A percentile compares a stretch with the other conserved stretches of the same genome.
phyloP scores from a whole-genome alignment of 2,113 vertebrate genomes.

The Eulemur macaco region DNA sequence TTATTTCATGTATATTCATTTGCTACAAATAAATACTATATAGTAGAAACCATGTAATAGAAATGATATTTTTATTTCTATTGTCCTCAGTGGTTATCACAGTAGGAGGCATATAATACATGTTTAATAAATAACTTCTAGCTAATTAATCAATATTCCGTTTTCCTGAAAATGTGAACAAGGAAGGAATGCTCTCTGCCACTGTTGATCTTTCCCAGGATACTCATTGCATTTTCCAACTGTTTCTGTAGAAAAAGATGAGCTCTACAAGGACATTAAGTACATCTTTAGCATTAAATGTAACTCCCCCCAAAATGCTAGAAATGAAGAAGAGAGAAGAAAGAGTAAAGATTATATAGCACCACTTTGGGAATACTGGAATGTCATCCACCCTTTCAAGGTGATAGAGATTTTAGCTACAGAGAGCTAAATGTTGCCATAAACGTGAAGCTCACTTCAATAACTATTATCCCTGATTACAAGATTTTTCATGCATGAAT shows the following conservation, averaged over 20 bases:
- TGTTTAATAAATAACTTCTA: background rate
- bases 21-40: background rate
- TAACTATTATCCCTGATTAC: constrained; percentile 22
- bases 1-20: background rate
- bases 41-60: background rate
- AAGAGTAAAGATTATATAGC: background rate
- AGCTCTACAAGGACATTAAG: background rate
- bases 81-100: background rate
- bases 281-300: background rate
- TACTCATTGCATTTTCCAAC: background rate
- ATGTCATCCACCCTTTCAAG: constrained; percentile 18
- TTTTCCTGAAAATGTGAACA: background rate
- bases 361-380: constrained; percentile 28
- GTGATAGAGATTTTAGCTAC: constrained; percentile 46
- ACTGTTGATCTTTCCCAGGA: background rate
- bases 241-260: background rate
- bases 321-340: background rate
- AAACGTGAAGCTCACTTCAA: constrained; percentile 50
- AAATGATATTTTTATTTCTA: background rate
- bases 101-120: background rate
- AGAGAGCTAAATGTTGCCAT: constrained; percentile 36
- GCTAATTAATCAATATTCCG: background rate
- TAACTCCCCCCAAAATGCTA: background rate
- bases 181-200: background rate
- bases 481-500: constrained; percentile 6